Percentiles rank a stretch among this genome's conserved stretches.
phyloP scores from a whole-genome alignment of 2,113 vertebrate genomes.

The Coturnix japonica region DNA sequence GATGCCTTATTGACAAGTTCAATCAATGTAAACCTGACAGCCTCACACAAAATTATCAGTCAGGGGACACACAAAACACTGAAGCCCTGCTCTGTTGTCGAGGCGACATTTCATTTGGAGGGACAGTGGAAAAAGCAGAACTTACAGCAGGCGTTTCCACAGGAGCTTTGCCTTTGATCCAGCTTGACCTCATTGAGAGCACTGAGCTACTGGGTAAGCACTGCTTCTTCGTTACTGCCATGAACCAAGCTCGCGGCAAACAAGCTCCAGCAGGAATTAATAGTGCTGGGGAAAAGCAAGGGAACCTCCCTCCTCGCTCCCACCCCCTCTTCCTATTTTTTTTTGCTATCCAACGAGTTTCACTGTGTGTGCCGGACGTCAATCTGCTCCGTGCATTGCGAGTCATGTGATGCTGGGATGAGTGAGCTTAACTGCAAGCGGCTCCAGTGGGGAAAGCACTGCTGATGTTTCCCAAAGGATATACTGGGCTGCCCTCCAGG shows the following conservation, averaged over 20 bases:
- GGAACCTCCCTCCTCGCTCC: slow-evolving; percentile 19
- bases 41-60: not conserved
- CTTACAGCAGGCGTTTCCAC: slow-evolving; percentile 73
- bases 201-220: slow-evolving; percentile 4
- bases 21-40: not conserved
- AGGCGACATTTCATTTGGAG: not conserved
- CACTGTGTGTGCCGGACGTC: not conserved
- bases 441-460: not conserved
- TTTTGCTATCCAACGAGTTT: not conserved
- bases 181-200: slow-evolving; percentile 79
- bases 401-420: not conserved
- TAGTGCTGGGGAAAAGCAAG: not conserved
- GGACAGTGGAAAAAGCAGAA: not conserved
- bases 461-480: not conserved
- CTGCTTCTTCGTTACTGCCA: slow-evolving; percentile 6
- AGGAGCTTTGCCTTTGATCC: slow-evolving; percentile 74
- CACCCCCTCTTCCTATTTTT: not conserved
- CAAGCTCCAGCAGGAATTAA: slow-evolving; percentile 4
- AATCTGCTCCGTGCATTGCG: slow-evolving; percentile 11
- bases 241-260: not conserved
- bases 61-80: not conserved
- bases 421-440: slow-evolving; percentile 31
- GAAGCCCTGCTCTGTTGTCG: not conserved
- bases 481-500: not conserved
- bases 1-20: not conserved